Evolutionary conservation across 2,797 vertebrate species (phyloP).

Genomic region (Enteromius trimaculatus): DNA sequence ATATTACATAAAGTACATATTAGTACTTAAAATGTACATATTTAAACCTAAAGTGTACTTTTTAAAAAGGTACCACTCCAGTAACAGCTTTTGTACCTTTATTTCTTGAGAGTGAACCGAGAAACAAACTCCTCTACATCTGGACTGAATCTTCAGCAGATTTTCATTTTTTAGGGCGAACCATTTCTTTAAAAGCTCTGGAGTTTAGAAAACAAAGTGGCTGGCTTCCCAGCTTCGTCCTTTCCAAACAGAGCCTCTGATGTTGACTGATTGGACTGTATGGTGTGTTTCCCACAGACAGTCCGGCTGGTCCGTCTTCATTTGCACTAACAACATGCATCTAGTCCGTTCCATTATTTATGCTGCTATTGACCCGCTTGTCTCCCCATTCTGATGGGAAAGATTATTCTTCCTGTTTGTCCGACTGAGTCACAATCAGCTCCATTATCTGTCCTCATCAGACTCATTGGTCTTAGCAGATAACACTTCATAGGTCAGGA

Average conservation of each 20-base stretch:
- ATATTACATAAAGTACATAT: too few relatives aligned
- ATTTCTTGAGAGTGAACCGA: too few relatives aligned
- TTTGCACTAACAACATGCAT: slow-evolving; percentile 57
- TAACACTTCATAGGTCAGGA: slow-evolving; percentile 10
- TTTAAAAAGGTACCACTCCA: too few relatives aligned
- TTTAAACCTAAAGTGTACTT: too few relatives aligned
- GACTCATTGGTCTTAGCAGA: slow-evolving; percentile 22
- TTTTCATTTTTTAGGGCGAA: not conserved
- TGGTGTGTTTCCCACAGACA: slow-evolving; percentile 33
- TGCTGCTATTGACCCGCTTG: slow-evolving; percentile 72
- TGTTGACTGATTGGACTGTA: not conserved
- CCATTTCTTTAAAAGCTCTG: not conserved
- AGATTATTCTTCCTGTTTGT: slow-evolving; percentile 68
- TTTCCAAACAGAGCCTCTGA: not conserved
- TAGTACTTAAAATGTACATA: too few relatives aligned
- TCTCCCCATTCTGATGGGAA: slow-evolving; percentile 69
- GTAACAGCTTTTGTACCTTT: too few relatives aligned
- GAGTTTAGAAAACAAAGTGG: not conserved
- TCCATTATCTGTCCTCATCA: slow-evolving; percentile 23
- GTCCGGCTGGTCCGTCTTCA: slow-evolving; percentile 19
- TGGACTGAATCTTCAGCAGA: not conserved
- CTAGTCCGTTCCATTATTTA: slow-evolving; percentile 70
- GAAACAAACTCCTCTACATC: not conserved
- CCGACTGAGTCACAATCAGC: slow-evolving; percentile 50
- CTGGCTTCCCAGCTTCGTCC: not conserved